Conservation (phyloP, 2,888 invertebrate species). For the Meiosimyza decipiens region DNA sequence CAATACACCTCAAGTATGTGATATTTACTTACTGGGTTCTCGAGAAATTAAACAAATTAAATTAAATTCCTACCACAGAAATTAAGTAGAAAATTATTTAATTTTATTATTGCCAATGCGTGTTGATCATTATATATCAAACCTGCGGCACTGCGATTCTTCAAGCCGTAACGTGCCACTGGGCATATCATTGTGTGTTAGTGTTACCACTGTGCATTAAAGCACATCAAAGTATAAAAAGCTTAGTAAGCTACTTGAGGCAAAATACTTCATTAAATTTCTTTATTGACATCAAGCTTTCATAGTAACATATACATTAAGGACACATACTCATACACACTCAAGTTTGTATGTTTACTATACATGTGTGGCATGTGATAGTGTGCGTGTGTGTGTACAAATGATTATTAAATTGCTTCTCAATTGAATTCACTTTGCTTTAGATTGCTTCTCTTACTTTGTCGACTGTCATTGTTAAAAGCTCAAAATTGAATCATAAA, state of each 20-base stretch:
- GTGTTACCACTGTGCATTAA: no score
- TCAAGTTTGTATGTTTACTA: background rate
- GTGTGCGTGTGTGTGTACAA: background rate
- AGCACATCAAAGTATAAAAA: conserved; percentile 8
- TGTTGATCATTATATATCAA: no score
- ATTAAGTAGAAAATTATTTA: no score
- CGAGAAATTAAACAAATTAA: no score
- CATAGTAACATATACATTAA: background rate
- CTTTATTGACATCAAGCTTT: conserved; percentile 16
- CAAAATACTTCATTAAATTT: conserved; percentile 29
- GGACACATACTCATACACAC: background rate
- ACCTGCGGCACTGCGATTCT: no score
- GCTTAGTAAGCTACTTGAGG: conserved; percentile 23
- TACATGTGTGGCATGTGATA: background rate
- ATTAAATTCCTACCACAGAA: no score
- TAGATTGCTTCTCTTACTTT: background rate
- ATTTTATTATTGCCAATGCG: no score
- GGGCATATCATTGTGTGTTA: no score
- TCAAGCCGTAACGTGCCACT: no score
- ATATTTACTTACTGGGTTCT: no score
- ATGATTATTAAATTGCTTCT: conserved; percentile 20
- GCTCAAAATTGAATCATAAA: conserved; percentile 24
- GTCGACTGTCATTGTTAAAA: background rate
- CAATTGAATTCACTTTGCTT: conserved; percentile 23
- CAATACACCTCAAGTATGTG: no score